Percentiles rank a stretch among this genome's conserved stretches.
Evolutionary conservation across 2,797 vertebrate species (phyloP).

Genomic region (Chanos chanos): DNA sequence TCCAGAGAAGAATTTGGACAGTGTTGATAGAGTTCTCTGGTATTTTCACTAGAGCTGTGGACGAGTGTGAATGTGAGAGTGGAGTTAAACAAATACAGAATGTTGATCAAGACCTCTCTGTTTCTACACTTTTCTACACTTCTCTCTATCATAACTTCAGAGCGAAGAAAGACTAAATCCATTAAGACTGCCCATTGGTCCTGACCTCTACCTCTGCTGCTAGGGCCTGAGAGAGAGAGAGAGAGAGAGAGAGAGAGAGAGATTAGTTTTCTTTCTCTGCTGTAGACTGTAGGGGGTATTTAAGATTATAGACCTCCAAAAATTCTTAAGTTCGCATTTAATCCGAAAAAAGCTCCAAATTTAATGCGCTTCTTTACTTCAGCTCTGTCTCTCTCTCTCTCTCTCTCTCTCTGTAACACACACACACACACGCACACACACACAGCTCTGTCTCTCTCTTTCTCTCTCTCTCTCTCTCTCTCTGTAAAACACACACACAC

Average conservation of each 20-base stretch:
- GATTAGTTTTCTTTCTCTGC: conserved; percentile 47
- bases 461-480: no score
- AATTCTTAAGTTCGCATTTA: conserved; percentile 58
- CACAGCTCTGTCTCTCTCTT: no score
- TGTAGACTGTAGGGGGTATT: conserved; percentile 50
- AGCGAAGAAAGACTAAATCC: conserved; percentile 67
- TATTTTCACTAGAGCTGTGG: no score
- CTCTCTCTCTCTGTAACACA: not conserved
- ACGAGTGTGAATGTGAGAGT: not conserved
- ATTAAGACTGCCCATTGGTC: conserved; percentile 57
- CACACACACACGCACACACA: no score
- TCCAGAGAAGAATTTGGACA: no score
- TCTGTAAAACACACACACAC: conserved; percentile 25
- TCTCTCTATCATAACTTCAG: no score
- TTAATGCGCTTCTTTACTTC: not conserved
- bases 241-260: no score
- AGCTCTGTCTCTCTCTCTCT: conserved; percentile 22
- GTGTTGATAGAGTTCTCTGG: no score
- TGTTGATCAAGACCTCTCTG: conserved; percentile 62
- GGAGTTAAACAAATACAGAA: conserved; percentile 50
- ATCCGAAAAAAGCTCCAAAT: conserved; percentile 45
- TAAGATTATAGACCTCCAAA: conserved; percentile 57
- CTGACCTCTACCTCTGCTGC: conserved; percentile 41
- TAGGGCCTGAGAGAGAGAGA: no score
- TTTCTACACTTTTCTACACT: no score